Base-by-base conservation (phyloP, 1,140 invertebrate species). In the Ceratoteleas bidentatus region DNA sequence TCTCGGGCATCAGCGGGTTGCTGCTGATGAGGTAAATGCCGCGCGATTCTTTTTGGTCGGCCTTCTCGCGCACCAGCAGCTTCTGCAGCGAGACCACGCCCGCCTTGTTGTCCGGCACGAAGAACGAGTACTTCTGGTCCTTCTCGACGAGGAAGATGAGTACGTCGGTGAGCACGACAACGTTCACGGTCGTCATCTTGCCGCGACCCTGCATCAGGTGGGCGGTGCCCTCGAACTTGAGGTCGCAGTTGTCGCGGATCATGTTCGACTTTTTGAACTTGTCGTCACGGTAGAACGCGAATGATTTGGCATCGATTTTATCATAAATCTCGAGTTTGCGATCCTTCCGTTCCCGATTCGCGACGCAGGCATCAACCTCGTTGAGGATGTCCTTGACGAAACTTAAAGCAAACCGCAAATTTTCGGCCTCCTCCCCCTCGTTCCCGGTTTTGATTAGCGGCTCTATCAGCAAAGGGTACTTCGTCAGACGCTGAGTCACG, bases 201-300 rank as follows among this genome's bases (percentile, higher is more conserved):
- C 95, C 94, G 52, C 96, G 92, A 6, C 95, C 95, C 88, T 96
- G 96, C 95, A 96, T 96, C 38, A 97, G 87, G 65, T 95, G 95
- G 0, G 96, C 96, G 49, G 95, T 92, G 0, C 96, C 96, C 92
- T 97, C 96, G 86, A 97, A 97, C 92, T 95, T 96, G 1, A 99
- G 92, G 77, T 96, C 95, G 57, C 98, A 93, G 87, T 95, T 95
- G 40, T 95, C 94, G 60, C 95, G 94, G 49, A 98, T 92, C 75
- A 99, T 94, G 90, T 99, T 97, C n/a, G 96, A 97, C 89, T 98
- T 98, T 89, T 97, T 98, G 87, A 99, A 98, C 87, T 98, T 98
- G 73, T 94, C 93, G 34, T 95, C 95, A 61, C 95, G 94, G 88
- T 96, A 96, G 13, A 94, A 93, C 0, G 96, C 95, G 84, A 95